Base-by-base conservation (phyloP, 2,888 invertebrate genomes). In the Mechanitis messenoides region DNA sequence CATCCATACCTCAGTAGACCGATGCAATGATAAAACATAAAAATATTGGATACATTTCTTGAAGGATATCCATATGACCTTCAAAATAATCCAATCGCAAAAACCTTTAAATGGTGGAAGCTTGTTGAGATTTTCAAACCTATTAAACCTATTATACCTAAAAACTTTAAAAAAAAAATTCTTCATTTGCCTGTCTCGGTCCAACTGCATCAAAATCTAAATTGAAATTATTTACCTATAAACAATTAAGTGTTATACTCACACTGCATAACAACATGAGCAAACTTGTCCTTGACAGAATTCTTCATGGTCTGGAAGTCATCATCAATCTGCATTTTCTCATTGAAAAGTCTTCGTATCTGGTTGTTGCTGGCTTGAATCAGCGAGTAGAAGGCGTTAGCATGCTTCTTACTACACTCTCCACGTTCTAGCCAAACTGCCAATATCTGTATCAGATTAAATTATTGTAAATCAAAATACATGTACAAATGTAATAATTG, bases 291-390 rank as follows among this genome's bases (percentile, higher is more conserved):
- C 73, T 94, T 94, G 87, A 96, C 93, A 56, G 93, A 91, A 67
- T 94, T 93, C 76, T 94, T 95, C 55, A 96, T 93, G 72, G 93
- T 93, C 61, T 94, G 93, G 59, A 96, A 89, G 76, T 98, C 97
- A 58, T 97, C 97, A 77, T 98, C 97, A 68, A 95, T 93, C 55
- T 93, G 92, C 67, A 93, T 92, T 80, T 97, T 98, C 79, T 98
- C 98, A 46, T 91, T 93, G 65, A 96, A 92, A 35, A 98, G 88
- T n/a, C 97, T 92, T 0, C 97, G 91, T 0, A 97, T 94, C 77
- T 98, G 97, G 5, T 97, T 95, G 87, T 98, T 97, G 31, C 95
- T 95, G 12, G 96, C 95, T 87, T 98, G 98, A 61, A 98, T 95
- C 93, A 98, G 94, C 0, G 97, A 95, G 84, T 98, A 98, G 87